Evolutionary conservation across 2,888 invertebrate genomes (phyloP).

Genomic region (Scaptomyza tumidula): DNA sequence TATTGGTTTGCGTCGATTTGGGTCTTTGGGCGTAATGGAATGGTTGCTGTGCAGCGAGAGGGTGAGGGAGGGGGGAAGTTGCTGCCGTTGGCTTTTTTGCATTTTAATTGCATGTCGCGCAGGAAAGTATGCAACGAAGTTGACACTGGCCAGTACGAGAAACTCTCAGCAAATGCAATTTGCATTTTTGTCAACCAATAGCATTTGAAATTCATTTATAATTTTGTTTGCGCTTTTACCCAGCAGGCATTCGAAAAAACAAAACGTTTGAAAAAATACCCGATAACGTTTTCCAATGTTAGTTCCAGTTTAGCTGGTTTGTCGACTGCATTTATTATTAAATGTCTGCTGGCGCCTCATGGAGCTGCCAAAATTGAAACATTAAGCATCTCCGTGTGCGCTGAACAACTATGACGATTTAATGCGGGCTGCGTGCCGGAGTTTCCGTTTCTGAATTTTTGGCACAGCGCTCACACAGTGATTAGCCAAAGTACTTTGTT

Average conservation of each 20-base stretch:
- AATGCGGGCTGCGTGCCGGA: constrained; percentile 48
- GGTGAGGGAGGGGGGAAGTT: not conserved
- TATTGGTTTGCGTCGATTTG: constrained; percentile 76
- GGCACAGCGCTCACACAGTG: constrained; percentile 51
- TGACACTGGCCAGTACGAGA: constrained; percentile 36
- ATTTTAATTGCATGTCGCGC: constrained; percentile 80
- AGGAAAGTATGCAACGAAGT: constrained; percentile 72
- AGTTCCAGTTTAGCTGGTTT: constrained; percentile 24
- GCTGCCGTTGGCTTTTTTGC: constrained; percentile 70
- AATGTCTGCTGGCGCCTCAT: constrained; percentile 64
- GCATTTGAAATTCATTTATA: constrained; percentile 73
- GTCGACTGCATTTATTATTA: constrained; percentile 65
- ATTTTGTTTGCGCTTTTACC: constrained; percentile 70
- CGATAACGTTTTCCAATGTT: constrained; percentile 38
- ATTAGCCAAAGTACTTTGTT: constrained; percentile 72
- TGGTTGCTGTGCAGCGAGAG: not conserved
- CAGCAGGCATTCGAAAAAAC: constrained; percentile 43
- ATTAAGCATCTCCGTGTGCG: constrained; percentile 68
- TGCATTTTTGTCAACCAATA: constrained; percentile 73
- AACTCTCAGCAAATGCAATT: constrained; percentile 64
- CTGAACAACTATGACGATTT: constrained; percentile 37
- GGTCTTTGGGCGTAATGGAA: constrained; percentile 58
- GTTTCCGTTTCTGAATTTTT: constrained; percentile 50
- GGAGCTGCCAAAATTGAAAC: constrained; percentile 76
- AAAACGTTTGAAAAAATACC: constrained; percentile 34